phyloP scores from a whole-genome alignment of 2,797 vertebrate species.

The Phalloptychus januarius region DNA sequence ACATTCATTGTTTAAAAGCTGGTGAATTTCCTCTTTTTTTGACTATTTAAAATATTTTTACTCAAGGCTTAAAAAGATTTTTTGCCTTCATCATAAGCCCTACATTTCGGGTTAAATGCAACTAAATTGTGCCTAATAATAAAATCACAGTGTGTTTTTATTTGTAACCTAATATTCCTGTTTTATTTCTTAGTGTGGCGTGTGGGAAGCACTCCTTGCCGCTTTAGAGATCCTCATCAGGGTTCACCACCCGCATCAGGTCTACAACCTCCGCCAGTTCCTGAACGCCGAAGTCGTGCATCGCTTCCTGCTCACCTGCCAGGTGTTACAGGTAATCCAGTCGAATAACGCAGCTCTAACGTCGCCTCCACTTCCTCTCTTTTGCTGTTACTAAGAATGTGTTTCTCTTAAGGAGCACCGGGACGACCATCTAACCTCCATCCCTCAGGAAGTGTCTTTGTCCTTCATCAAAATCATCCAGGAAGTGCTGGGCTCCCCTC shows the following conservation, averaged over 20 bases:
- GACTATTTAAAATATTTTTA: neutral
- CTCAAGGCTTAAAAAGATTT: neutral
- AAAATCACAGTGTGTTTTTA: neutral
- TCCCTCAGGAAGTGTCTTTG: slow-evolving; percentile 92
- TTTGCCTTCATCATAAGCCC: neutral
- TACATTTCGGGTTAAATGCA: neutral
- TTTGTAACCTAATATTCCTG: neutral
- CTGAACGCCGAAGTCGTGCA: slow-evolving; percentile 92
- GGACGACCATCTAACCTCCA: slow-evolving; percentile 88
- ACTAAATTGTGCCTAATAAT: neutral
- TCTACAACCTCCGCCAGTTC: slow-evolving; percentile 94
- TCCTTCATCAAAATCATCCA: slow-evolving; percentile 99
- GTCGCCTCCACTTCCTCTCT: neutral
- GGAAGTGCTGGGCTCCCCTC: slow-evolving; percentile 97
- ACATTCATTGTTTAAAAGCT: neutral
- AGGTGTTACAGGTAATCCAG: slow-evolving; percentile 91
- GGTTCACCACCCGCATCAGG: slow-evolving; percentile 91
- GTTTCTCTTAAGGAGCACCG: slow-evolving; percentile 87
- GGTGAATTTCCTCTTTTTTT: neutral
- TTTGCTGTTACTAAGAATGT: neutral
- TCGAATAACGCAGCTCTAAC: neutral
- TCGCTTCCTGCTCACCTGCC: slow-evolving; percentile 93
- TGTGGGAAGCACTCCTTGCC: slow-evolving; percentile 92
- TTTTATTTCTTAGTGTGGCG: slow-evolving; percentile 83
- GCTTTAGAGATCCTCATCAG: slow-evolving; percentile 94